These are phyloP conservation scores for Nomada lathburiana DNA, from an alignment of 2,888 invertebrate genomes.

Conservation along the genomic window DNA sequence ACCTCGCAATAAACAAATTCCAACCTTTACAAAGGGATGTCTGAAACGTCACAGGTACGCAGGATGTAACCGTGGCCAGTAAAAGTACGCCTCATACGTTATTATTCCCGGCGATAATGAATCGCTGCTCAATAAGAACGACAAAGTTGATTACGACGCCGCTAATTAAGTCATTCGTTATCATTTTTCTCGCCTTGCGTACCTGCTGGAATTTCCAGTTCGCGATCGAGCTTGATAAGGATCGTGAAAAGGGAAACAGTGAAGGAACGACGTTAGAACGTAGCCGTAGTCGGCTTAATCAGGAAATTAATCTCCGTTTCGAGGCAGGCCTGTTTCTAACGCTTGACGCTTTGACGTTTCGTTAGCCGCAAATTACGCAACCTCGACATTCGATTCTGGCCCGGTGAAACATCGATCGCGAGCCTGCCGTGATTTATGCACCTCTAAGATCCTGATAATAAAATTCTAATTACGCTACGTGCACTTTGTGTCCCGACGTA, in stretches of 20 bases:
- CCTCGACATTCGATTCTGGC: slow-evolving; percentile 23
- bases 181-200: slow-evolving; percentile 8
- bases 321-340: slow-evolving; percentile 28
- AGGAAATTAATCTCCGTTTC: slow-evolving; percentile 45
- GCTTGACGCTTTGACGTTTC: slow-evolving; percentile 18
- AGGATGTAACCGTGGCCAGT: not conserved
- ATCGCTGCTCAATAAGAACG: slow-evolving; percentile 10
- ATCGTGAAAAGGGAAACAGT: slow-evolving; percentile 32
- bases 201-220: slow-evolving; percentile 18
- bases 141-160: not conserved
- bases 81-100: not conserved
- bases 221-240: slow-evolving; percentile 34
- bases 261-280: slow-evolving; percentile 22
- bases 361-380: slow-evolving; percentile 43
- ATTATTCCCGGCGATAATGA: not conserved
- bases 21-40: not conserved
- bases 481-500: slow-evolving; percentile 14
- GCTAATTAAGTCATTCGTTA: slow-evolving; percentile 30
- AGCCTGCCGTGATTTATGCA: slow-evolving; percentile 39
- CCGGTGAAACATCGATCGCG: slow-evolving; percentile 41
- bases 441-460: slow-evolving; percentile 33
- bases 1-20: too few relatives aligned
- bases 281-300: slow-evolving; percentile 33
- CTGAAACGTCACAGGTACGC: not conserved
- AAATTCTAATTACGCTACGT: slow-evolving; percentile 38